Conservation (phyloP, 1,140 invertebrate species). For the Apis florea region DNA sequence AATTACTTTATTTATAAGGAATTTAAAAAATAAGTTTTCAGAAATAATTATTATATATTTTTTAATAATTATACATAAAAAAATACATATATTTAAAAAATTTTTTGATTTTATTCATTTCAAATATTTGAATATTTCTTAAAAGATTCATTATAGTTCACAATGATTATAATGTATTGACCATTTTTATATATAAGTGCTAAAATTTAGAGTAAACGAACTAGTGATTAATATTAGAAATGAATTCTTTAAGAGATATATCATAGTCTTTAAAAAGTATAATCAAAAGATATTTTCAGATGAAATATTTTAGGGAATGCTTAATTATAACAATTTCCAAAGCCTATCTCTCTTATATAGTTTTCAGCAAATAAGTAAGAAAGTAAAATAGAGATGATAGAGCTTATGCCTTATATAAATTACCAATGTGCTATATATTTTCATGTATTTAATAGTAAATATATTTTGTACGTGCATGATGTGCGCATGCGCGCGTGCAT, state of each 20-base stretch:
- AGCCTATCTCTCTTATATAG: slow-evolving; percentile 26
- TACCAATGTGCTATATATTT: slow-evolving; percentile 45
- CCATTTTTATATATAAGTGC: slow-evolving; percentile 23
- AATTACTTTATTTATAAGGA: background rate
- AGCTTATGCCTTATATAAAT: slow-evolving; percentile 44
- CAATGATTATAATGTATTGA: background rate
- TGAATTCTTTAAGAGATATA: background rate
- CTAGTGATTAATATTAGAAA: slow-evolving; percentile 35
- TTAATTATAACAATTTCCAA: background rate
- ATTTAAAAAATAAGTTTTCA: background rate
- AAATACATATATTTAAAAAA: background rate
- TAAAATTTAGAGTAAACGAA: slow-evolving; percentile 12
- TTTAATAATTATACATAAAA: background rate
- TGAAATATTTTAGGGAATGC: slow-evolving; percentile 10
- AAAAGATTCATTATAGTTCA: background rate
- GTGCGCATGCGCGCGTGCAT: background rate
- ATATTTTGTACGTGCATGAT: background rate
- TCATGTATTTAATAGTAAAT: slow-evolving; percentile 11
- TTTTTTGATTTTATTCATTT: background rate
- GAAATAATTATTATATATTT: background rate
- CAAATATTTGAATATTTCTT: background rate
- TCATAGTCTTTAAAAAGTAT: background rate
- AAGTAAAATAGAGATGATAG: slow-evolving; percentile 35
- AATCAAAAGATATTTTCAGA: slow-evolving; percentile 43
- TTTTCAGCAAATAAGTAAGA: background rate